A percentile compares a stretch with the other conserved stretches of the same genome.
phyloP scores from a whole-genome alignment of 1,140 invertebrate genomes.

The Nasonia giraulti region DNA sequence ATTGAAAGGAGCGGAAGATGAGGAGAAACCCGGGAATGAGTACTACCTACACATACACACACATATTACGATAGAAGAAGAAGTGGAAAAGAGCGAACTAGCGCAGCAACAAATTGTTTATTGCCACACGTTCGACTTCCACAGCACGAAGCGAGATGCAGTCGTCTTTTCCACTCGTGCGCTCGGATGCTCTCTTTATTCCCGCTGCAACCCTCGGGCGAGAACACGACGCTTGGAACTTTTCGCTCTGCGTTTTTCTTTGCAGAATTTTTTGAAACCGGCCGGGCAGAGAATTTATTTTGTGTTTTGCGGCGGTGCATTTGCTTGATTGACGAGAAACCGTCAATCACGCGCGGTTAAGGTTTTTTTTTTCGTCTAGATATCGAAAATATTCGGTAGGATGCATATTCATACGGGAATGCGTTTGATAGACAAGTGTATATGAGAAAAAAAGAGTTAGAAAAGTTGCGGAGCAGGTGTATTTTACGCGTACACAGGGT shows the following conservation, averaged over 20 bases:
- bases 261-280: neutral
- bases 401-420: neutral
- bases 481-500: neutral
- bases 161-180: neutral
- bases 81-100: constrained; percentile 11
- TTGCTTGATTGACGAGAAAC: neutral
- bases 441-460: neutral
- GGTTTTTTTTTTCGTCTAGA: neutral
- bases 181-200: neutral
- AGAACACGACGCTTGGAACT: neutral
- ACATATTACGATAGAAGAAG: neutral
- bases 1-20: constrained; percentile 27
- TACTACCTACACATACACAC: neutral
- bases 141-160: neutral
- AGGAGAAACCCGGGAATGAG: neutral
- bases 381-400: neutral
- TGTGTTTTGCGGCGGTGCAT: neutral
- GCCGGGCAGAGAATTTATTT: neutral
- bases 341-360: neutral
- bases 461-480: neutral
- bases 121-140: constrained; percentile 60
- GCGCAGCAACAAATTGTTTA: constrained; percentile 64
- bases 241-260: neutral
- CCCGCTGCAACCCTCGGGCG: too few species aligned
- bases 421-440: neutral